Base-by-base conservation (phyloP, 2,797 vertebrate genomes). In the Oreortyx pictus region DNA sequence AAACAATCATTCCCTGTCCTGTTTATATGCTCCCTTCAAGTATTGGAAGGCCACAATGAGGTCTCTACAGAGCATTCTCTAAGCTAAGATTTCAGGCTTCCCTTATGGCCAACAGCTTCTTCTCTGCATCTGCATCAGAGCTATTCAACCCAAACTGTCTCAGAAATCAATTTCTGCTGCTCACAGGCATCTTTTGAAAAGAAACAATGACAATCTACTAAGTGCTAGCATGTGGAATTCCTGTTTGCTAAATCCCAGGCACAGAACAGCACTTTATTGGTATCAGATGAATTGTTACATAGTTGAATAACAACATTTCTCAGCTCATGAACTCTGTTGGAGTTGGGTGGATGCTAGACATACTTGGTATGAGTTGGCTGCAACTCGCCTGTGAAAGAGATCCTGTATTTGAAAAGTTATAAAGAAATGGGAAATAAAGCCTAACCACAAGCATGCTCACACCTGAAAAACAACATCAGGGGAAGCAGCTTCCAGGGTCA, bases 381-480 rank as follows among this genome's bases (percentile, higher is more conserved):
- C 49, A 92, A 57, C 3, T 23, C 14, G 44, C 47, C 29, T 2
- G 1, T 73, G 89, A 85, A 94, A 92, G n/a, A 86, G 60, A 82
- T 71, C 66, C 13, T 88, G 96, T 88, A 86, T 95, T 95, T 95
- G 87, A 78, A 88, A 75, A 46, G 72, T 73, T 90, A 59, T 44
- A 62, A 82, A 85, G 27, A n/a, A 90, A 76, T 6, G 88, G 65
- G 75, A 72, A 92, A 70, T 43, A 18, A 92, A 96, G 90, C 44
- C 65, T 79, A 82, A 60, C 60, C 44, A 6, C 0, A 2, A 66
- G 11, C 0, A 0, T 54, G 70, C 20, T 72, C 75, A 87, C 22
- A 46, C 9, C 27, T 50, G 10, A 83, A 78, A 18, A 94, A 47
- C 49, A 72, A 20, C 2, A 11, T 11, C 12, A 35, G 64, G 54